Evolutionary conservation across 1,140 invertebrate species (phyloP).

Genomic region (Sitophilus oryzae): DNA sequence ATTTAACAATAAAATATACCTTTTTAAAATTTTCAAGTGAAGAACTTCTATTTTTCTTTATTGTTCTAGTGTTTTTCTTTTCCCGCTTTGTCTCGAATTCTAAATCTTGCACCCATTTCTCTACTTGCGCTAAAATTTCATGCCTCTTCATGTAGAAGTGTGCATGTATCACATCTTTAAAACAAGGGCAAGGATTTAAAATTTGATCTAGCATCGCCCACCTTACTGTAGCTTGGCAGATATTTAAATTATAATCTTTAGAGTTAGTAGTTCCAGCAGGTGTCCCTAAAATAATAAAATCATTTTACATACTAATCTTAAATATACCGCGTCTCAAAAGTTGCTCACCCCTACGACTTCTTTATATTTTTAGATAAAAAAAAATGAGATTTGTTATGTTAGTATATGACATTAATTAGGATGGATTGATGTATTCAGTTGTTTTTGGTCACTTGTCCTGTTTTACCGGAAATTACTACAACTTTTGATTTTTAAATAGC

Average conservation of each 20-base stretch:
- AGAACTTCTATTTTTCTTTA: constrained; percentile 22
- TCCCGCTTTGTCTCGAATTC: constrained; percentile 23
- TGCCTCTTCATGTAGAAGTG: constrained; percentile 94
- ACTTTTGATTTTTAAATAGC: too few relatives aligned
- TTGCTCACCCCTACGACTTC: too few relatives aligned
- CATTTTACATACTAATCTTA: too few relatives aligned
- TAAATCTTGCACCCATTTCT: constrained; percentile 79
- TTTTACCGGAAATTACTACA: too few relatives aligned
- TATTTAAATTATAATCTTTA: constrained; percentile 92
- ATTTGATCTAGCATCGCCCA: constrained; percentile 96
- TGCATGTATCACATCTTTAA: constrained; percentile 86
- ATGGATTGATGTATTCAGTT: too few relatives aligned
- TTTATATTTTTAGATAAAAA: too few relatives aligned
- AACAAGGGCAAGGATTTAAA: constrained; percentile 84
- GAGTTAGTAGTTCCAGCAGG: constrained; percentile 81
- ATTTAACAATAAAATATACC: constrained; percentile 32
- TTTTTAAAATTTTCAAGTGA: constrained; percentile 52
- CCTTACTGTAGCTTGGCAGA: constrained; percentile 88
- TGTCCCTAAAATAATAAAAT: constrained; percentile 56
- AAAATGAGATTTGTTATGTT: too few relatives aligned
- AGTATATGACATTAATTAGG: too few relatives aligned
- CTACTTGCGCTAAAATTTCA: constrained; percentile 83
- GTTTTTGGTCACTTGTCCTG: too few relatives aligned
- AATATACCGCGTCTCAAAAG: too few relatives aligned
- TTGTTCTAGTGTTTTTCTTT: constrained; percentile 18